These are phyloP conservation scores for Sphaerophoria rueppellii DNA, from an alignment of 2,888 invertebrate species.

Conservation along the genomic window DNA sequence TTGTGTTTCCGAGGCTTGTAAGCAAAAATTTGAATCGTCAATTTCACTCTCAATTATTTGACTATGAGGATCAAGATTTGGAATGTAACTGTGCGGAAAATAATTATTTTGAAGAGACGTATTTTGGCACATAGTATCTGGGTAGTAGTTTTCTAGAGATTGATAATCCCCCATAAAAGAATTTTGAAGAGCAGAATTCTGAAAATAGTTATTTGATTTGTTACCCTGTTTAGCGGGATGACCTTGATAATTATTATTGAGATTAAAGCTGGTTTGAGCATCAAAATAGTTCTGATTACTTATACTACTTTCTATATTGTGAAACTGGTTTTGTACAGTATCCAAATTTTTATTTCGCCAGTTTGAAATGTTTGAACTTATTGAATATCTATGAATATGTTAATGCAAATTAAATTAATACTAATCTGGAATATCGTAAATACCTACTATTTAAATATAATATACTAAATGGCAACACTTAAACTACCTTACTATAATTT, in stretches of 20 bases:
- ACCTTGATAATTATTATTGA: constrained; percentile 8
- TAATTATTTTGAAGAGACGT: background rate
- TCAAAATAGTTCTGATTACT: background rate
- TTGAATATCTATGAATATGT: no score
- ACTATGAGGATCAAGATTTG: background rate
- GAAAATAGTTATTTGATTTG: constrained; percentile 3
- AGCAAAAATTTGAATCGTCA: constrained; percentile 69
- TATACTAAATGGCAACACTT: no score
- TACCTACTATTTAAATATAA: no score
- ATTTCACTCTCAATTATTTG: constrained; percentile 20
- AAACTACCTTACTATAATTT: no score
- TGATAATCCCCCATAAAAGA: background rate
- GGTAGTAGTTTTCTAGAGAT: background rate
- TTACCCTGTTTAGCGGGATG: background rate
- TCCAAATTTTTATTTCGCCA: background rate
- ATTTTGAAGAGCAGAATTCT: background rate
- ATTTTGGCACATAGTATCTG: constrained; percentile 1
- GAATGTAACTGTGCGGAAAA: background rate
- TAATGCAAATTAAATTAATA: no score
- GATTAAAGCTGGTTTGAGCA: background rate
- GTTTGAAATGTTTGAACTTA: constrained; percentile 11
- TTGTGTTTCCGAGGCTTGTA: constrained; percentile 60
- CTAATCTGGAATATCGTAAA: no score
- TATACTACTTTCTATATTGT: constrained; percentile 6
- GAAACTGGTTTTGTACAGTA: constrained; percentile 1